These are phyloP conservation scores for Hyppa rectilinea DNA, from an alignment of 2,888 invertebrate species.

Conservation along the genomic window DNA sequence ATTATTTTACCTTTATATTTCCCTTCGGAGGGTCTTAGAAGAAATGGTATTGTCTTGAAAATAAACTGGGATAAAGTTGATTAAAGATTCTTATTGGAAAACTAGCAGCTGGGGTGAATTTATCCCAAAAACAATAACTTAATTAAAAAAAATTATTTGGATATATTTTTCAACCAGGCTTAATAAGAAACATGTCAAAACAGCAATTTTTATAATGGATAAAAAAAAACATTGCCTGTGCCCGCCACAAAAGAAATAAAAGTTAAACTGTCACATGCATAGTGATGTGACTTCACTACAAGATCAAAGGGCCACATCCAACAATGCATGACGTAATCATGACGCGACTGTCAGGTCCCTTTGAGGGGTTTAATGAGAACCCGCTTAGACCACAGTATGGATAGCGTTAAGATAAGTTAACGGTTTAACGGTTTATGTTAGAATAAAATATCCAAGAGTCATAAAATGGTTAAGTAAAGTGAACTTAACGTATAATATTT, in stretches of 20 bases:
- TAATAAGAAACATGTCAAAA: too few relatives aligned
- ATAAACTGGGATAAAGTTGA: slow-evolving; percentile 8
- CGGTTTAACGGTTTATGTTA: neutral
- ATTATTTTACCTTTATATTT: slow-evolving; percentile 33
- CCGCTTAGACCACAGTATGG: slow-evolving; percentile 12
- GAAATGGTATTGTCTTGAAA: slow-evolving; percentile 23
- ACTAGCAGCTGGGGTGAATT: too few relatives aligned
- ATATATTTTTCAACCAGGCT: too few relatives aligned
- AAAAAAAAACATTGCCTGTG: neutral
- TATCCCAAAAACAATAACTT: too few relatives aligned
- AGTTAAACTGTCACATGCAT: slow-evolving; percentile 44
- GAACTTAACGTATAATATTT: neutral
- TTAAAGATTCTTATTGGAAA: slow-evolving; percentile 16
- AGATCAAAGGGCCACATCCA: slow-evolving; percentile 45
- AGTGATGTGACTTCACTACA: slow-evolving; percentile 33
- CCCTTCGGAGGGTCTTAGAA: slow-evolving; percentile 39
- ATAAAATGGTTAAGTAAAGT: neutral
- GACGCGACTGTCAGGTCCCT: slow-evolving; percentile 33
- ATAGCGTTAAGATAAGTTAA: slow-evolving; percentile 25
- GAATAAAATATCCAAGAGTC: neutral
- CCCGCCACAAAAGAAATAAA: slow-evolving; percentile 25
- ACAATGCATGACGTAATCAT: slow-evolving; percentile 42
- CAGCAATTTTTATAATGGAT: too few relatives aligned
- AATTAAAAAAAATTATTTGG: too few relatives aligned
- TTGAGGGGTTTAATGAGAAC: slow-evolving; percentile 50